Evolutionary conservation across 2,888 invertebrate species (phyloP), one percentile per base, ranked within the genome.

Genomic region (Gastracanthus pulcherrimus): DNA sequence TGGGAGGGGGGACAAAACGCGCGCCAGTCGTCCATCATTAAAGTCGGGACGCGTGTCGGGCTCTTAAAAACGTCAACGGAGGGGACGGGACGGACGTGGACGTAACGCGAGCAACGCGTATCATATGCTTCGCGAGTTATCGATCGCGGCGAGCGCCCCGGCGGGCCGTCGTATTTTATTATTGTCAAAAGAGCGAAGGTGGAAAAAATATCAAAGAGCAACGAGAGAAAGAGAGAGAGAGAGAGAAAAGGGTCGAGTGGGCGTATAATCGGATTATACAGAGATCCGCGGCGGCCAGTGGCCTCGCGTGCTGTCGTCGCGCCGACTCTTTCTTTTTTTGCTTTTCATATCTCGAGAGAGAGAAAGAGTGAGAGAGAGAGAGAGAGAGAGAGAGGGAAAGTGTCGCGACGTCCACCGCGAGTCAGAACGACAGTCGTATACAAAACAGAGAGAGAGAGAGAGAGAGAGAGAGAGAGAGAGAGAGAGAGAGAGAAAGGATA

Each of bases 401-500:
- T 76, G 80, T 72, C 80, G 75, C 55, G 19, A 41, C 69, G 23
- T 80, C 45, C 60, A 41, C 48, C 55, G 60, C 55, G 38, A 36
- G 51, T 1, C 38, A 55, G 55, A 26, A 31, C 45, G 72, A 45
- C 19, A 60, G 41, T 26, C 48, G 51, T 67, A 79, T 67, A n/a
- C n/a, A 74, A 79, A 74, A 60, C 51, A 48, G 72, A 71, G 26
- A 36, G n/a, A 23, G 69, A 45, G 13, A 64, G 76, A 82, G 70
- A 58, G 66, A 41, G 70, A 72, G 80, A 55, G 31, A 29, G 58
- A 45, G 13, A 64, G 76, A 82, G 70, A 58, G 66, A 41, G 70
- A 72, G 80, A 55, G 31, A 29, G 26, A 48, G 80, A 60, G 72
- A 77, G 81, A 66, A 81, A 78, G 72, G 82, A 77, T 80, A 80